Base-by-base conservation (phyloP, 2,797 vertebrate species). In the Sebastes iracundus region DNA sequence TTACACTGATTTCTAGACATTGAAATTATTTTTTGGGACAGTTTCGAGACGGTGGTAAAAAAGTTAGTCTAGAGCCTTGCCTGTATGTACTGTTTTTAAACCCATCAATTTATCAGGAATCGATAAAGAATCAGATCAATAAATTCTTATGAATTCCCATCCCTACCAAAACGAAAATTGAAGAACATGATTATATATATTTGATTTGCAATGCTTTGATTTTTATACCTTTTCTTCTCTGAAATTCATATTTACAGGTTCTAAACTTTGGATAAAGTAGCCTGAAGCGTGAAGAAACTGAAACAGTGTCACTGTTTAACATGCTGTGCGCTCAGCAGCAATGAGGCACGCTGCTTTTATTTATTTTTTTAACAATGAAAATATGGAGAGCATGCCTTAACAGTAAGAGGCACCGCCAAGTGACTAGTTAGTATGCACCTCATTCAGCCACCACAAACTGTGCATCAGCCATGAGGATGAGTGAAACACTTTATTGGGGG, bases 401-500 rank as follows among this genome's bases (percentile, higher is more conserved):
- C 70, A 73, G 53, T 78, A 53, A 68, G 80, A 65, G 52, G 75
- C 53, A 10, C 42, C 16, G 63, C 78, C 25, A 38, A 64, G 56
- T 25, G 22, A 65, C 72, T 85, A 16, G 38, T 90, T 80, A 79
- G 83, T 68, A 72, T 88, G 52, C 81, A 59, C 27, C 83, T 77
- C 79, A 35, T 67, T 80, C 77, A 69, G 73, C 38, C 71, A 55
- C 68, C 77, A 86, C 70, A 90, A 89, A 87, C 81, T 77, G 83
- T 82, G 83, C 75, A 80, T 81, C 60, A 84, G 86, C 76, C 77
- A 35, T 35, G 59, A 78, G 79, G 59, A 88, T 80, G 86, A 94
- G 93, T 91, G 90, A 95, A 95, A 93, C 88, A 62, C 87, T 96
- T 96, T 96, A 97, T 96, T 97, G 82, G 78, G 83, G 93, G 92